Conservation (phyloP, 2,113 vertebrate genomes). For the Leptocoma aspasia region DNA sequence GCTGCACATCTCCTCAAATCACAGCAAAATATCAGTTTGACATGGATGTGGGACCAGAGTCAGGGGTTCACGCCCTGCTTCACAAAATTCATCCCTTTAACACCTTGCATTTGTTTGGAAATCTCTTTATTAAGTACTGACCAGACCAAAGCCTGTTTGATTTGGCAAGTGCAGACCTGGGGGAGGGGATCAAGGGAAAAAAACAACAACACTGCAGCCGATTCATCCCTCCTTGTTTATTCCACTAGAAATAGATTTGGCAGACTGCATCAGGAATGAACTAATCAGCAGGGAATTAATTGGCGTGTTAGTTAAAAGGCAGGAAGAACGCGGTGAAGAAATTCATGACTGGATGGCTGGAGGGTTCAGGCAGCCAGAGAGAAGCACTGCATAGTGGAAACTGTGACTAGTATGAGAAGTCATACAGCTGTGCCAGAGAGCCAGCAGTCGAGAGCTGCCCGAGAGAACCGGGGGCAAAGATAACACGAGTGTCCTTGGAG, state of each 20-base stretch:
- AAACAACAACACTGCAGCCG: background rate
- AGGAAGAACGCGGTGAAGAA: conserved; percentile 21
- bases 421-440: background rate
- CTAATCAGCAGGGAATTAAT: conserved; percentile 66
- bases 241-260: conserved; percentile 62
- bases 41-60: background rate
- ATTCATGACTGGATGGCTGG: conserved; percentile 24
- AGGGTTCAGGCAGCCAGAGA: conserved; percentile 38
- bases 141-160: conserved; percentile 10
- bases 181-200: background rate
- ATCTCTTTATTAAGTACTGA: background rate
- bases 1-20: background rate
- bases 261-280: conserved; percentile 33
- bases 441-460: background rate
- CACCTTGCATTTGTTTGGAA: background rate
- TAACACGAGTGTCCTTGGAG: background rate
- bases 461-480: background rate
- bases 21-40: background rate
- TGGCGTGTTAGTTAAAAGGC: conserved; percentile 50
- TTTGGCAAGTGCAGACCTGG: background rate
- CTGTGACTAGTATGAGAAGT: background rate
- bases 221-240: conserved; percentile 62
- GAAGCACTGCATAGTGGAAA: conserved; percentile 42
- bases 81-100: background rate
- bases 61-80: background rate